These are phyloP conservation scores for Cuniculus paca DNA, from an alignment of 2,797 vertebrate genomes.

Conservation along the genomic window DNA sequence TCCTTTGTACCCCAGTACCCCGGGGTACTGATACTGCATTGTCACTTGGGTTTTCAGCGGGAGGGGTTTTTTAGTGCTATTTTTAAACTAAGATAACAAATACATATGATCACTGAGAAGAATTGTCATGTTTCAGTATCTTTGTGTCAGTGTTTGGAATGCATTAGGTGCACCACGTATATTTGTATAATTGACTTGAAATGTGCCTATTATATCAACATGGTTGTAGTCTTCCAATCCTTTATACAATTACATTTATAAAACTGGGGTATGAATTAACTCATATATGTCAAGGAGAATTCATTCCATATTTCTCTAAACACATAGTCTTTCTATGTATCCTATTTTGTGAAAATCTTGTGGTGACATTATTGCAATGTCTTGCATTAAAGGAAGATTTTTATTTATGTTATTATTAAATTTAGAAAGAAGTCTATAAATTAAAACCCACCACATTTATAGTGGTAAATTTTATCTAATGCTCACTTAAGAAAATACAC, in stretches of 20 bases:
- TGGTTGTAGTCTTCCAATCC: accelerated
- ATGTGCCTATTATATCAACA: neutral
- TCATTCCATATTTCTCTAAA: neutral
- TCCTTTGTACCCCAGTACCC: too few species aligned
- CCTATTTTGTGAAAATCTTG: neutral
- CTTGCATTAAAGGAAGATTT: neutral
- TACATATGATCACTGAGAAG: neutral
- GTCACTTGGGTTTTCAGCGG: neutral
- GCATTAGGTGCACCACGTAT: neutral
- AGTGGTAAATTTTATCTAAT: neutral
- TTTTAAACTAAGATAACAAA: neutral
- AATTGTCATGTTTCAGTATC: neutral
- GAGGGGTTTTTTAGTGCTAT: neutral
- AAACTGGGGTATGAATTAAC: neutral
- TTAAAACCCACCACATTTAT: neutral
- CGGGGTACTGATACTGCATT: neutral
- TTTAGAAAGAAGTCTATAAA: neutral
- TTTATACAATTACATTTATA: neutral
- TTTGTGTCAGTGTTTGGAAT: neutral
- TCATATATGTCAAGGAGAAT: neutral
- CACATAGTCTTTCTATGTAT: neutral
- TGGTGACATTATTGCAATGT: slow-evolving; percentile 1
- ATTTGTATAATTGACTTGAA: neutral
- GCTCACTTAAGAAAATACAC: neutral
- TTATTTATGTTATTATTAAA: neutral